Evolutionary conservation across 2,797 vertebrate species (phyloP).

Genomic region (Sebastes steindachneri): DNA sequence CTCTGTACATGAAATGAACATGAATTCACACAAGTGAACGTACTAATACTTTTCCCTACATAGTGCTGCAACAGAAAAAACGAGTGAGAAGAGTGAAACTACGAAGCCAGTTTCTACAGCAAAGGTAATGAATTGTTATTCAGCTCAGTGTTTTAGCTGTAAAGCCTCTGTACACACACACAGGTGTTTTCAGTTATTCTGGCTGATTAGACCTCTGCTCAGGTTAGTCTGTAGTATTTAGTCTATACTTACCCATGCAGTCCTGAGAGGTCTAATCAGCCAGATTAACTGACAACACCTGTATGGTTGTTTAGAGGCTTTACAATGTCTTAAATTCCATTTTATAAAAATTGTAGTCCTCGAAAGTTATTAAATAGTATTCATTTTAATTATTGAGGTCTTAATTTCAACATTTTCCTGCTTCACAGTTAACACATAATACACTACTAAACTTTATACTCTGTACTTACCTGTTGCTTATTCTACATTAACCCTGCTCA

Average conservation of each 20-base stretch:
- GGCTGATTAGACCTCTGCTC: background rate
- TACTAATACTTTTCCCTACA: background rate
- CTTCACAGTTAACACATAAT: background rate
- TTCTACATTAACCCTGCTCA: background rate
- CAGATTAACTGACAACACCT: background rate
- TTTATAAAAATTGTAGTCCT: background rate
- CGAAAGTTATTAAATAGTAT: background rate
- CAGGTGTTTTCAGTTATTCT: background rate
- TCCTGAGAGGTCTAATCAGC: background rate
- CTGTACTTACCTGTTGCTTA: background rate
- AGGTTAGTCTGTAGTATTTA: background rate
- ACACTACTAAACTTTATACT: background rate
- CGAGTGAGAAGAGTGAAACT: slow-evolving; percentile 55
- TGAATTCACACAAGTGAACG: background rate
- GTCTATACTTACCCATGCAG: background rate
- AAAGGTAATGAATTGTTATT: slow-evolving; percentile 80
- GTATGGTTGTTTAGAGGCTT: background rate
- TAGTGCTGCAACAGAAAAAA: slow-evolving; percentile 80
- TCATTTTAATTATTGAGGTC: background rate
- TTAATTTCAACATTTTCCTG: background rate
- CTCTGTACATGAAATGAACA: background rate
- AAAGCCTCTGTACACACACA: background rate
- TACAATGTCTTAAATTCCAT: background rate
- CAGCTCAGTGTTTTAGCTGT: background rate
- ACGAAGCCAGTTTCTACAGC: slow-evolving; percentile 72